Evolutionary conservation across 2,888 invertebrate genomes (phyloP).

Genomic region (Petrolisthes manimaculis): DNA sequence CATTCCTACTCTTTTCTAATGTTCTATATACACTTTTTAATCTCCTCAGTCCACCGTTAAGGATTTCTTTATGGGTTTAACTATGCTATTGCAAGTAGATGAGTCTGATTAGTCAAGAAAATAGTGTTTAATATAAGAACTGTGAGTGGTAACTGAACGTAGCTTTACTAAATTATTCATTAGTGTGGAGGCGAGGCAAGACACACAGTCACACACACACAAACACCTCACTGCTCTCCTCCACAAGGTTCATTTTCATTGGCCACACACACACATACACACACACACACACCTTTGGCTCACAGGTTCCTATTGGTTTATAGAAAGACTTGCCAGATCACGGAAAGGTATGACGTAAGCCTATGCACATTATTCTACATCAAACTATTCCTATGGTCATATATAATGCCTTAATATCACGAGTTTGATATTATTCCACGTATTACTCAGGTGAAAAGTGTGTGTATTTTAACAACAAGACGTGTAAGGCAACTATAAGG

Average conservation of each 20-base stretch:
- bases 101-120: neutral
- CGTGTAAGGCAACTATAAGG: too few relatives aligned
- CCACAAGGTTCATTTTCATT: conserved; percentile 35
- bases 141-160: conserved; percentile 23
- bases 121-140: neutral
- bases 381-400: neutral
- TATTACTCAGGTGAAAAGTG: neutral
- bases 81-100: neutral
- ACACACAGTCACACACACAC: neutral
- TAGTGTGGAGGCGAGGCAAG: conserved; percentile 22
- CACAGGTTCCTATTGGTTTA: conserved; percentile 34
- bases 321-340: conserved; percentile 19
- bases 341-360: conserved; percentile 56
- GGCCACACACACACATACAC: conserved; percentile 17
- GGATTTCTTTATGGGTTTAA: neutral
- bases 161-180: conserved; percentile 50
- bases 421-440: neutral
- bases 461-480: neutral
- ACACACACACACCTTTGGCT: conserved; percentile 7
- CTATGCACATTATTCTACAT: conserved; percentile 3
- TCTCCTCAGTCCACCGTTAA: too few relatives aligned
- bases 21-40: neutral
- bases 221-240: conserved; percentile 27
- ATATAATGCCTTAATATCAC: neutral
- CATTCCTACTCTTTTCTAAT: neutral